Conservation (phyloP, 2,797 vertebrate genomes). For the Gambusia yucatana region DNA sequence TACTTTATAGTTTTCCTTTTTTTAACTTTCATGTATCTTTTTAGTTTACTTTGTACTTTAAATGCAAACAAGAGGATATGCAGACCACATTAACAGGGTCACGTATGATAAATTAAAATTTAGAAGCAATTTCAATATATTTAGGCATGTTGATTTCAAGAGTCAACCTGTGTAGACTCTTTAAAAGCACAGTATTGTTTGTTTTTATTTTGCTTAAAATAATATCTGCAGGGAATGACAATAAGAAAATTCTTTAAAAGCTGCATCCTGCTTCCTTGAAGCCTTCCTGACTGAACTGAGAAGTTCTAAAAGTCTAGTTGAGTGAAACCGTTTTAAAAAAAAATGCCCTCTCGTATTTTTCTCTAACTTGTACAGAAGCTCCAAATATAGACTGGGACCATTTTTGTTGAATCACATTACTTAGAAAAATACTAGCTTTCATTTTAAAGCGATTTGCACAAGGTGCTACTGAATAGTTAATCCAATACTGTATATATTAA, state of each 20-base stretch:
- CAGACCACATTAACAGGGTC: slow-evolving; percentile 5
- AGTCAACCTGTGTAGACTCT: slow-evolving; percentile 28
- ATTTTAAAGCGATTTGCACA: slow-evolving; percentile 1
- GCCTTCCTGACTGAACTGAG: neutral
- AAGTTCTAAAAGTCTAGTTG: slow-evolving; percentile 3
- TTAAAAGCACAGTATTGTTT: slow-evolving; percentile 8
- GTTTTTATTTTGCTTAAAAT: slow-evolving; percentile 17
- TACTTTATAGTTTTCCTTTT: slow-evolving; percentile 21
- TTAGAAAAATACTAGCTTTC: slow-evolving; percentile 2
- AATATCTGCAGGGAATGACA: slow-evolving; percentile 2
- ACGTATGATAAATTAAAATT: slow-evolving; percentile 12
- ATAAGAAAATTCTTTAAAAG: neutral
- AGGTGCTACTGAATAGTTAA: neutral
- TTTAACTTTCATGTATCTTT: slow-evolving; percentile 4
- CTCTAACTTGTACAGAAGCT: slow-evolving; percentile 13
- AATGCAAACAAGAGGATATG: slow-evolving; percentile 28
- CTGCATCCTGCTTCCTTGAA: neutral
- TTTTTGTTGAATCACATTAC: slow-evolving; percentile 10
- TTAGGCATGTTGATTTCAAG: slow-evolving; percentile 32
- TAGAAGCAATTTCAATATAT: slow-evolving; percentile 14
- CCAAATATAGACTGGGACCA: slow-evolving; percentile 35
- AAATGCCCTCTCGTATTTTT: slow-evolving; percentile 7
- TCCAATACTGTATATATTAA: neutral
- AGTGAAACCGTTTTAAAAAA: slow-evolving; percentile 9
- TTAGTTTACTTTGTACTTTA: slow-evolving; percentile 32